Conservation (phyloP, 1,140 invertebrate species). For the Globodera rostochiensis region DNA sequence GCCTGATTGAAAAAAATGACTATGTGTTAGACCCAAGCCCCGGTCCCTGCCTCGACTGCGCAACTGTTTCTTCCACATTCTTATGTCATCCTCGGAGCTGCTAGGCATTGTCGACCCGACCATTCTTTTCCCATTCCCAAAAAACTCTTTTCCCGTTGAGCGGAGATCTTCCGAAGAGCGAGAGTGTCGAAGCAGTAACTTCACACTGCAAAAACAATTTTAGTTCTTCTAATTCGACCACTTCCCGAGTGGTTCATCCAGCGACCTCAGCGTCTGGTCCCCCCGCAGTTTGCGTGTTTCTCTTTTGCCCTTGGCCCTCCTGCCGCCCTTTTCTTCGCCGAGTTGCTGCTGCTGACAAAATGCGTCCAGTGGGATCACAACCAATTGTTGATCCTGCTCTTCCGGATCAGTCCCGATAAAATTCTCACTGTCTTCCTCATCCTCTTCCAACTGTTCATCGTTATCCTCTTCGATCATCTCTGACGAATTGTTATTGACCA, state of each 20-base stretch:
- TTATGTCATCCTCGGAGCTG: slow-evolving; percentile 9
- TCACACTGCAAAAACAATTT: not conserved
- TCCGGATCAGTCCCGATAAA: not conserved
- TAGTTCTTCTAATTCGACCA: too few species aligned
- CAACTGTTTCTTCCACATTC: slow-evolving; percentile 17
- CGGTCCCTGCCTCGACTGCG: not conserved
- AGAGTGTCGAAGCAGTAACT: not conserved
- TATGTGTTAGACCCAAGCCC: not conserved
- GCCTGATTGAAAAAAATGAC: not conserved
- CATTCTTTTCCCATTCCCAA: not conserved
- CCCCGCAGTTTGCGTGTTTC: not conserved
- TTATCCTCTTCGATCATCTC: not conserved
- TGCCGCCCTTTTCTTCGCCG: not conserved
- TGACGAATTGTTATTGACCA: not conserved
- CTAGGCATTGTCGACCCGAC: not conserved
- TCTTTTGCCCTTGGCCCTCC: not conserved
- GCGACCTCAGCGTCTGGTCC: not conserved
- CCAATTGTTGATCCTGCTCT: not conserved
- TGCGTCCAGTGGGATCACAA: not conserved
- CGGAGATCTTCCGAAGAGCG: not conserved
- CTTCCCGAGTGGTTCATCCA: too few species aligned
- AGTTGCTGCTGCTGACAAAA: not conserved
- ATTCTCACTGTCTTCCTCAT: not conserved
- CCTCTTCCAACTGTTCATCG: not conserved
- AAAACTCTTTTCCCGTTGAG: not conserved